Conservation (phyloP, 2,797 vertebrate genomes). For the Hoplostethus mediterraneus region DNA sequence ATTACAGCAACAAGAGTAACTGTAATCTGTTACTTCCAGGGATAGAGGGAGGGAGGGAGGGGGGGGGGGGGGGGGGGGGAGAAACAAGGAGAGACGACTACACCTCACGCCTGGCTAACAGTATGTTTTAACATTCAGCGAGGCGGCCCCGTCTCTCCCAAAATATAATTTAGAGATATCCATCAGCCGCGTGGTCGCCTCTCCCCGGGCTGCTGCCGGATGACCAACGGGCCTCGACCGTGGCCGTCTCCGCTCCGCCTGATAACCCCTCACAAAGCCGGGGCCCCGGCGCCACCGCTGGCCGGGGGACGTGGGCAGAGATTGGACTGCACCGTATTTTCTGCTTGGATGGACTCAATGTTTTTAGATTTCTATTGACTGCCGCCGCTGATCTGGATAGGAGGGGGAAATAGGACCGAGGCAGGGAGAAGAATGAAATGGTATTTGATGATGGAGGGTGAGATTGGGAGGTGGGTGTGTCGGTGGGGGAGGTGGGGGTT, state of each 20-base stretch:
- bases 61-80: not conserved
- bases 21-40: too few relatives aligned
- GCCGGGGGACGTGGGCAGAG: constrained; percentile 35
- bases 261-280: constrained; percentile 70
- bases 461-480: constrained; percentile 39
- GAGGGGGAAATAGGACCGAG: constrained; percentile 29
- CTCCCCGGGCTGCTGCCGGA: constrained; percentile 38
- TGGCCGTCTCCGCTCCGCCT: constrained; percentile 60
- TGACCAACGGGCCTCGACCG: constrained; percentile 51
- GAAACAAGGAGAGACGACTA: not conserved
- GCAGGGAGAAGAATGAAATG: constrained; percentile 62
- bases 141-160: constrained; percentile 29
- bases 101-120: constrained; percentile 22
- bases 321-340: constrained; percentile 65
- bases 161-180: constrained; percentile 76
- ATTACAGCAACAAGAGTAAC: too few relatives aligned
- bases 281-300: constrained; percentile 21
- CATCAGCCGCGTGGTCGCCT: constrained; percentile 46
- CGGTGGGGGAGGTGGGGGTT: constrained; percentile 22
- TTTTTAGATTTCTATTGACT: constrained; percentile 74
- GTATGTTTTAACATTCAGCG: constrained; percentile 54
- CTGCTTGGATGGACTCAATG: constrained; percentile 69
- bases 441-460: constrained; percentile 58
- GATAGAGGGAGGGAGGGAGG: not conserved
- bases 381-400: constrained; percentile 50